phyloP scores from a whole-genome alignment of 1,140 invertebrate species.

The Brachionus plicatilis region DNA sequence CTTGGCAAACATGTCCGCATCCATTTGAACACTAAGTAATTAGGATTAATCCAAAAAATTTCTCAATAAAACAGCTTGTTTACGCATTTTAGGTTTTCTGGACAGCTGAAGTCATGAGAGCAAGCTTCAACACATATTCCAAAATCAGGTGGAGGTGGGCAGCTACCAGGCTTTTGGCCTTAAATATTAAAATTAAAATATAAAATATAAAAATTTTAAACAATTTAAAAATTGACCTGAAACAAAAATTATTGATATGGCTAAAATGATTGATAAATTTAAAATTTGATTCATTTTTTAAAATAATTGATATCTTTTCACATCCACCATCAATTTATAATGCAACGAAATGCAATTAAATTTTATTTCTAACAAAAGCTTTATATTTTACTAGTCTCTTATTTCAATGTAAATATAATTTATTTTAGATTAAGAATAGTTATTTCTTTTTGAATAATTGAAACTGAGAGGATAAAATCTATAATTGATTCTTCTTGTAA shows the following conservation, averaged over 20 bases:
- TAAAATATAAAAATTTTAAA: no score
- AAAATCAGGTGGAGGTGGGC: neutral
- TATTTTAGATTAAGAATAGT: neutral
- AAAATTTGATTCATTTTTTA: neutral
- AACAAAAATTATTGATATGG: neutral
- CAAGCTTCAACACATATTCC: neutral
- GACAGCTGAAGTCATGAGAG: neutral
- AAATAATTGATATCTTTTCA: neutral
- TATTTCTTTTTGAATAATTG: no score
- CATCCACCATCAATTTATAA: neutral
- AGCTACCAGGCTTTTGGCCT: slow-evolving; percentile 10
- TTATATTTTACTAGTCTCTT: neutral
- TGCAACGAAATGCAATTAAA: neutral
- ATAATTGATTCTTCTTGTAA: no score
- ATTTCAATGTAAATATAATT: neutral
- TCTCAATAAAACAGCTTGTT: neutral
- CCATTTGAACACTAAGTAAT: slow-evolving; percentile 13
- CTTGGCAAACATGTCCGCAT: neutral
- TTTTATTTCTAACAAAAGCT: neutral
- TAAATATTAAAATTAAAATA: neutral
- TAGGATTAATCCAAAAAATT: neutral
- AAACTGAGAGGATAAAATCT: no score
- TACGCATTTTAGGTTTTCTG: neutral
- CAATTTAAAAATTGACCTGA: neutral
- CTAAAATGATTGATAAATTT: neutral